Conservation (phyloP, 2,113 vertebrate species). For the Gymnogyps californianus region DNA sequence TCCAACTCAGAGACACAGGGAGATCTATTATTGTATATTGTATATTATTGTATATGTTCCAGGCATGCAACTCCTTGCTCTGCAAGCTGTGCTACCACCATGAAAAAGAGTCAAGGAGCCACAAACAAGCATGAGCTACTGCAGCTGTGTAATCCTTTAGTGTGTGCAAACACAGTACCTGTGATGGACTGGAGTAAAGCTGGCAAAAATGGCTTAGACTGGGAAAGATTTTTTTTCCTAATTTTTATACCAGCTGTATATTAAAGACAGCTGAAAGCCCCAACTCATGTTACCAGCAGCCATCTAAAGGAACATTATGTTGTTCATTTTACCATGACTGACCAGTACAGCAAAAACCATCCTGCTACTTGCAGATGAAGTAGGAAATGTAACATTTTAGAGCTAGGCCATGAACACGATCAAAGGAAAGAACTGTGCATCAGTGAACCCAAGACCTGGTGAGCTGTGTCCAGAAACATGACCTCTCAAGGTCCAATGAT, state of each 20-base stretch:
- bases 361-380: background rate
- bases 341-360: background rate
- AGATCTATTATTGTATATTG: background rate
- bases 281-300: background rate
- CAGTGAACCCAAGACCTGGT: background rate
- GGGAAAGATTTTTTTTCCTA: background rate
- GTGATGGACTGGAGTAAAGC: background rate
- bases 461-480: background rate
- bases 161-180: background rate
- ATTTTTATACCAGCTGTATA: background rate
- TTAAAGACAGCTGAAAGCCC: background rate
- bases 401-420: background rate
- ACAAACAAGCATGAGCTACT: background rate
- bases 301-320: background rate
- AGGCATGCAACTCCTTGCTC: fast-evolving
- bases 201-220: background rate
- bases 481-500: background rate
- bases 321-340: background rate
- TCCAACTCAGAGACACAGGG: background rate
- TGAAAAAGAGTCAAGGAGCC: background rate
- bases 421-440: background rate
- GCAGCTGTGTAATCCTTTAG: background rate
- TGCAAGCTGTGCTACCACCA: background rate
- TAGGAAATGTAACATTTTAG: background rate
- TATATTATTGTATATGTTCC: background rate